Evolutionary conservation across 2,797 vertebrate species (phyloP), one percentile per base, ranked within the genome.

Genomic region (Lithobates sylvaticus): DNA sequence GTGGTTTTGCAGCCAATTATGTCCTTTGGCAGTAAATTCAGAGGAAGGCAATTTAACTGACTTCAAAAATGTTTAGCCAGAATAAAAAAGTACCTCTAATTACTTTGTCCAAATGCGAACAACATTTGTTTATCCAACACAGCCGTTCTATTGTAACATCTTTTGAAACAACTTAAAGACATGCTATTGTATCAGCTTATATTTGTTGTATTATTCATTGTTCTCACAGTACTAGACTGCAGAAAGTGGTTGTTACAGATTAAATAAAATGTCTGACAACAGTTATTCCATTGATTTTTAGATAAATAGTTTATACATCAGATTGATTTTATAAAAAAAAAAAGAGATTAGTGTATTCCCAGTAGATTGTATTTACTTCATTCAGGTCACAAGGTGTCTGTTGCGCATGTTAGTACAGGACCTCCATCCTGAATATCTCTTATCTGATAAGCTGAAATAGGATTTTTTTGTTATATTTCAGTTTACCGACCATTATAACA

Each of bases 281-380:
- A 67, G n/a, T 67, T 26, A 27, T 26, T 29, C 65, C 65, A 67
- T 67, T 67, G 65, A 67, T 67, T 67, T 67, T n/a, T 67, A 67
- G 65, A 67, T 67, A 67, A 67, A 67, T 67, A 67, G 65, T 67
- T 26, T 67, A 67, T 67, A 67, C 65, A 67, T 67, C 65, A 29
- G 26, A 67, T 67, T 15, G 65, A 67, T 67, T 67, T 67, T 67
- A 29, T 29, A 13, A 10, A 65, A 10, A 65, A 32, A 67, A 67
- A 67, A 67, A 26, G n/a, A 67, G 65, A 67, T 67, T 67, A 29
- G 65, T 67, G 65, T 29, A 29, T 67, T 67, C 65, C 65, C 65
- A 67, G 65, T 13, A 67, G 65, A 67, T 27, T 29, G 26, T 7
- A 67, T 67, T 67, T 67, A 26, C 65, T 67, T 29, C 65, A 67